These are phyloP conservation scores for Nomada fabriciana DNA, from an alignment of 2,888 invertebrate genomes.

Conservation along the genomic window DNA sequence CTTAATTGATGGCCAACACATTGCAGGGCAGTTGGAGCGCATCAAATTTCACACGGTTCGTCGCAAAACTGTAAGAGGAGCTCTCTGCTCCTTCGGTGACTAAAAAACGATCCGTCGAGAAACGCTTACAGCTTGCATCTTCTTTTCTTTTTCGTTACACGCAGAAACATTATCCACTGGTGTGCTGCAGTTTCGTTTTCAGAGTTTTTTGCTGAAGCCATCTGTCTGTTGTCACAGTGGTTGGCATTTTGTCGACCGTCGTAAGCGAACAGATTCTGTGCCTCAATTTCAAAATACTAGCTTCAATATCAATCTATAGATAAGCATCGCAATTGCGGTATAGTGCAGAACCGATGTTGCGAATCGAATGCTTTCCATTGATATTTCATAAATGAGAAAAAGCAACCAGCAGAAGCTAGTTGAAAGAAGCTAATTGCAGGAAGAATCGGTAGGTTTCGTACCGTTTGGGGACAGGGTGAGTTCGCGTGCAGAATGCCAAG, in stretches of 20 bases:
- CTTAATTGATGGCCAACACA: not conserved
- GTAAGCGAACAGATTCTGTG: not conserved
- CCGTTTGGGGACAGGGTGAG: slow-evolving; percentile 11
- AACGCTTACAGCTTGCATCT: not conserved
- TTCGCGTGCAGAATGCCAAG: slow-evolving; percentile 29
- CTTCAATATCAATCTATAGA: no score
- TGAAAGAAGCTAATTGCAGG: slow-evolving; percentile 24
- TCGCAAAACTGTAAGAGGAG: not conserved
- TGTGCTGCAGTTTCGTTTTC: not conserved
- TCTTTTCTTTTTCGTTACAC: not conserved
- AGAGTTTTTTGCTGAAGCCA: slow-evolving; percentile 28
- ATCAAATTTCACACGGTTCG: slow-evolving; percentile 4
- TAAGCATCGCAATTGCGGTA: not conserved
- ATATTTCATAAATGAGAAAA: not conserved
- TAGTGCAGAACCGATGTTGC: not conserved
- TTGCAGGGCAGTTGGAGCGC: not conserved
- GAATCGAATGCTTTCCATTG: not conserved
- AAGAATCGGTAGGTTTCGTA: slow-evolving; percentile 26
- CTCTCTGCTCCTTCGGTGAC: not conserved
- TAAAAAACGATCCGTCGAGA: slow-evolving; percentile 31
- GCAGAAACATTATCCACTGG: slow-evolving; percentile 5
- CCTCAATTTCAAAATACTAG: not conserved
- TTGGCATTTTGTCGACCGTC: not conserved
- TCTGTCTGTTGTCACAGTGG: not conserved
- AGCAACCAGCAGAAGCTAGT: not conserved